Base-by-base conservation (phyloP, 2,888 invertebrate genomes). In the Phyto melanocephala region DNA sequence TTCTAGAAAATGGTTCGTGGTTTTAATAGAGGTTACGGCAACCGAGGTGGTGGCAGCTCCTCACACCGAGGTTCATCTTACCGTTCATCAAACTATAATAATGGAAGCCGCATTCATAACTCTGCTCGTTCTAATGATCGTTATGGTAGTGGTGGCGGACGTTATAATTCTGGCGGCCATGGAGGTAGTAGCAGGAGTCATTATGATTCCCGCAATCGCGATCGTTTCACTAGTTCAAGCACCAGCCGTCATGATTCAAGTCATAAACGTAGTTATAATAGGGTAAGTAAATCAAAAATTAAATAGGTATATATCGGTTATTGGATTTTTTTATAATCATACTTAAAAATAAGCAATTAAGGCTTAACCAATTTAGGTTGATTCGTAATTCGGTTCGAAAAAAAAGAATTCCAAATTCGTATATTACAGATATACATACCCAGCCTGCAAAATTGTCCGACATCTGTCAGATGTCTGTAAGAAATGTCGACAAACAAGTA, bases 221-320 rank as follows among this genome's bases (percentile, higher is more conserved):
- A 88, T 80, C 86, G 86, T 42, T 87, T 87, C 47, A 82, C 84
- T 71, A 78, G 75, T 15, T 72, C 84, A 1, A 76, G 70, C 54
- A 85, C 52, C 77, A 85, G 84, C 70, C 86, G 88, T 4, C 86
- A 86, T 80, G 88, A 89, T 56, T 84, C 88, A 15, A 76, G 84
- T n/a, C 88, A 89, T 56, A 91, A 91, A 83, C 88, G 91, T 28
- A 88, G 87, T 63, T 90, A 91, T 54, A 71, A 63, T 76, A 85
- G 88, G 84, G 91, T 91, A 85, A 89, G 88, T 87, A 65, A n/a
- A 10, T 33, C 1, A 22, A 42, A 40, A 40, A 28, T 6, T 28
- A 28, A 5, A 3, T 28, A 6, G 6, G 4, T 28, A 28, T 5
- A 5, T 5, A 28, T 28, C 28, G 4, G 28, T n/a, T n/a, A n/a